Base-by-base conservation (phyloP, 2,113 vertebrate species). In the Jaculus jaculus region DNA sequence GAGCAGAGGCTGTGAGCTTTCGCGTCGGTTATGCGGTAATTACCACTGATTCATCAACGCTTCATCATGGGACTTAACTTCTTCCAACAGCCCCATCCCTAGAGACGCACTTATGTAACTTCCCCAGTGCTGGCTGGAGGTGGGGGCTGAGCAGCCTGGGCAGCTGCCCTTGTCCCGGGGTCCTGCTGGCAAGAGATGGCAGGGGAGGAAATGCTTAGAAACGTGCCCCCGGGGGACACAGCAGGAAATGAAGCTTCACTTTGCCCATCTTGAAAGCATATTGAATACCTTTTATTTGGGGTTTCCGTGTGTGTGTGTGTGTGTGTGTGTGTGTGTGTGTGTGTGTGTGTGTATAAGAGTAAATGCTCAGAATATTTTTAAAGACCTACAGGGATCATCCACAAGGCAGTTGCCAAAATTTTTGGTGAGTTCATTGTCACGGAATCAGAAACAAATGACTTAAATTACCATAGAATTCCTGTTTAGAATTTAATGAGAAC, bases 391-490 rank as follows among this genome's bases (percentile, higher is more conserved):
- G 20, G 47, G 26, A 82, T n/a, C 65, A 30, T 23, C 66, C 78
- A 54, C 58, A 34, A 9, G 5, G 37, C 23, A 26, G 18, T 68
- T 83, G 89, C 85, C 79, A 73, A 79, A 28, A 32, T 23, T 72
- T 77, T 3, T 13, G 58, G 74, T 83, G 91, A 90, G 87, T 83
- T 95, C 88, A 68, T 37, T 47, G 71, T 84, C 74, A 74, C 34
- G 26, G 51, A 93, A 71, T 86, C 82, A 93, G 91, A 91, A 81
- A 77, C 92, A 58, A 5, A 24, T 34, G 95, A 80, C 83, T 92
- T 85, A 58, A 51, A 39, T 87, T 82, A 66, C 20, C 10, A 37
- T 39, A 30, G 21, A 89, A 68, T 47, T 39, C 18, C 0, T 51
- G 74, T 84, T 92, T 37, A 39, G 51, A n/a, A 77, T 79, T 47